Evolutionary conservation across 2,113 vertebrate species (phyloP).

Genomic region (Clarias batrachus): DNA sequence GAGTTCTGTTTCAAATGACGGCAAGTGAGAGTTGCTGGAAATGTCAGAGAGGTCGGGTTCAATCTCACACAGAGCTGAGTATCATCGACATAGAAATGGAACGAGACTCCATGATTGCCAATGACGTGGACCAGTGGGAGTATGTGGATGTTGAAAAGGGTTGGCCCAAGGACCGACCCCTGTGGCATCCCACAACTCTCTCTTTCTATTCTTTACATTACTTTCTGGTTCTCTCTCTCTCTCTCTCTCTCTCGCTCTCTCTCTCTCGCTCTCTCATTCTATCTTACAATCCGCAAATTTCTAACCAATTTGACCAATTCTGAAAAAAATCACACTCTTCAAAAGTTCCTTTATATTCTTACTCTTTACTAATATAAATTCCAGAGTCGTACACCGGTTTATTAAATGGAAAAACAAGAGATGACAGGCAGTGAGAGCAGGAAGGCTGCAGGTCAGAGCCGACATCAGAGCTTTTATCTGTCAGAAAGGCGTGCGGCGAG

Average conservation of each 20-base stretch:
- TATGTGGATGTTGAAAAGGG: too few relatives aligned
- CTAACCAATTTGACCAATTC: not conserved
- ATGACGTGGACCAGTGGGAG: too few relatives aligned
- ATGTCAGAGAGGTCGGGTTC: too few relatives aligned
- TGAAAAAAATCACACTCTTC: not conserved
- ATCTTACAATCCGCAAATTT: too few relatives aligned
- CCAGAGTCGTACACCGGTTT: not conserved
- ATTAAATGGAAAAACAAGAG: not conserved
- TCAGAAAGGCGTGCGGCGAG: not conserved
- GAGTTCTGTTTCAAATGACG: too few relatives aligned
- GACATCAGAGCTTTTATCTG: slow-evolving; percentile 12
- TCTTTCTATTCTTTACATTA: not conserved
- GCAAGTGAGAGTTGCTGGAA: too few relatives aligned
- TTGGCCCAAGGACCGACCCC: too few relatives aligned
- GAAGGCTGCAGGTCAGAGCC: not conserved
- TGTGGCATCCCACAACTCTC: not conserved
- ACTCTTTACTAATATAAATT: not conserved
- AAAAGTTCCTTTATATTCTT: not conserved
- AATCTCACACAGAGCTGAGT: too few relatives aligned
- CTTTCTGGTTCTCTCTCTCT: not conserved
- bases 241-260: not conserved
- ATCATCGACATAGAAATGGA: too few relatives aligned
- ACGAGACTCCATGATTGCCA: too few relatives aligned
- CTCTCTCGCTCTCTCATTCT: not conserved
- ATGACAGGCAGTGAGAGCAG: not conserved